Evolutionary conservation across 64 coral and sea anemone species (phyloP), one percentile per base, ranked within the genome.

Genomic region (Montipora capricornis): DNA sequence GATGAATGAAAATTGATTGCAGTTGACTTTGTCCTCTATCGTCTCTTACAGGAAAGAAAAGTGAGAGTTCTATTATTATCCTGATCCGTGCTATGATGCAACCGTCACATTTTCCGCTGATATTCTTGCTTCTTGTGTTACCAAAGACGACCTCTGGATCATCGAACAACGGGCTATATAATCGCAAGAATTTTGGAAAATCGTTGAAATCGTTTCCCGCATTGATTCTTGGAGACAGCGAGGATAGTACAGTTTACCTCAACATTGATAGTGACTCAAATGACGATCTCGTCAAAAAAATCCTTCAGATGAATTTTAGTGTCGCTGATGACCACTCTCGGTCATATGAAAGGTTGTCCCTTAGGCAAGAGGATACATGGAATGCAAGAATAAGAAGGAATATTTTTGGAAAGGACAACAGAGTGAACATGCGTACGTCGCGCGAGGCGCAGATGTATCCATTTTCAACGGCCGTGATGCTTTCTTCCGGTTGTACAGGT

Each of bases 401-500:
- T 37, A 88, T 93, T 53, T 93, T 93, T 88, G 92, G 92, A 46
- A 55, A 76, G 22, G 92, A 93, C 51, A 50, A 88, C 20, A 84
- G 92, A 47, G 81, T 88, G 45, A 87, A 67, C 47, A 66, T 93
- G 53, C 73, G 51, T 20, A 73, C 92, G 44, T 93, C 92, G 20
- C 71, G 78, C n/a, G 75, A 80, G 59, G 92, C 92, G 2, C 92
- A 93, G 55, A 88, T n/a, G 44, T 93, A 93, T 81, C 92, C 92
- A 2, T 93, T 69, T 57, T 93, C 83, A 6, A 93, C 92, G 14
- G 92, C 87, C 6, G 84, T 93, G 44, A 88, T 68, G 67, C 78
- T 93, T 45, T 88, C 92, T 73, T 88, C 83, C 87, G 92, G 92
- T 69, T 93, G 92, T 11, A 93, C 92, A 45, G 92, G 92, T n/a